A percentile compares a stretch with the other conserved stretches of the same genome.
Conservation (phyloP, 2,888 invertebrate genomes). For the Rhingia rostrata region DNA sequence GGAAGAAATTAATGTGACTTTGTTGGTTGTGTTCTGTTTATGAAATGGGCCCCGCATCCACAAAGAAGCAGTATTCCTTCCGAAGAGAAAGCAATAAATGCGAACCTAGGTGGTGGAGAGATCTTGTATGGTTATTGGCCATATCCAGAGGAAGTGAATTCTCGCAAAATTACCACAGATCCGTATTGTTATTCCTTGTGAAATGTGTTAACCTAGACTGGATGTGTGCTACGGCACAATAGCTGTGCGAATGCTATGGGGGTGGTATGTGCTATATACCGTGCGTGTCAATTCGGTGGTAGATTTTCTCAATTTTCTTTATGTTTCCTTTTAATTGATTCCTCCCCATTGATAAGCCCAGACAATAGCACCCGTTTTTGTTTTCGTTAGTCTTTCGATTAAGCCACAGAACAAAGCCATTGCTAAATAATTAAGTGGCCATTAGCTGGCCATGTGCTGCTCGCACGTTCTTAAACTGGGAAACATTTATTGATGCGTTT, state of each 20-base stretch:
- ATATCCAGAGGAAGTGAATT: slow-evolving; percentile 23
- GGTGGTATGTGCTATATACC: not conserved
- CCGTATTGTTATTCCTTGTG: slow-evolving; percentile 43
- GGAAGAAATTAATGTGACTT: slow-evolving; percentile 68
- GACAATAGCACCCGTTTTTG: slow-evolving; percentile 36
- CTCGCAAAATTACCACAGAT: slow-evolving; percentile 36
- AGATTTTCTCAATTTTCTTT: slow-evolving; percentile 53
- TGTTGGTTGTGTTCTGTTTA: slow-evolving; percentile 45
- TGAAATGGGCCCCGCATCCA: slow-evolving; percentile 35
- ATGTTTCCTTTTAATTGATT: slow-evolving; percentile 64
- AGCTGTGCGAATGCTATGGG: slow-evolving; percentile 7
- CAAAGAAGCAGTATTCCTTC: not conserved
- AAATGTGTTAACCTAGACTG: slow-evolving; percentile 26
- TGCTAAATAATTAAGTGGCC: slow-evolving; percentile 62
- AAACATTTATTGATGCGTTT: slow-evolving; percentile 37
- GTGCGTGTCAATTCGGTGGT: slow-evolving; percentile 52
- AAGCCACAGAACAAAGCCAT: slow-evolving; percentile 36
- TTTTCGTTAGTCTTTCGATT: slow-evolving; percentile 6
- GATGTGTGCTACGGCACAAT: slow-evolving; percentile 16
- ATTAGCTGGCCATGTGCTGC: slow-evolving; percentile 28
- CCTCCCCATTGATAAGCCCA: slow-evolving; percentile 48
- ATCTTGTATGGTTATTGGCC: slow-evolving; percentile 33
- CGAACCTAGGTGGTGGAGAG: slow-evolving; percentile 21
- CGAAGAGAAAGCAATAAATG: slow-evolving; percentile 59
- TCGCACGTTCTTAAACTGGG: not conserved